phyloP scores from a whole-genome alignment of 2,113 vertebrate species.

The Oophaga pumilio region DNA sequence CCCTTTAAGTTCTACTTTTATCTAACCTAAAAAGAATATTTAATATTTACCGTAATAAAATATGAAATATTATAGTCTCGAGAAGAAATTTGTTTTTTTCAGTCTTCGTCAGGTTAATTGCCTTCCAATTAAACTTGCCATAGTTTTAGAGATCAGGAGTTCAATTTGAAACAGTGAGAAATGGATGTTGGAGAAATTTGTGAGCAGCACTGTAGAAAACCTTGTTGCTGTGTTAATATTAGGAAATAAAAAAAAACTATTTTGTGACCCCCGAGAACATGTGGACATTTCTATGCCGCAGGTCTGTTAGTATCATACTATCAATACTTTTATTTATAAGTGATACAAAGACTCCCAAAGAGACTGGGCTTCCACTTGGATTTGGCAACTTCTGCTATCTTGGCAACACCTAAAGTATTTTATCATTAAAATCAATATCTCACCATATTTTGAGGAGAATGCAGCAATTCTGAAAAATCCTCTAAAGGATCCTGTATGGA shows the following conservation, averaged over 20 bases:
- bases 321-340: not conserved
- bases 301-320: not conserved
- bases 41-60: no score
- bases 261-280: not conserved
- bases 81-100: no score
- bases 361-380: not conserved
- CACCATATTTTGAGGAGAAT: not conserved
- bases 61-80: no score
- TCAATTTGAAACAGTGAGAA: not conserved
- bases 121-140: no score
- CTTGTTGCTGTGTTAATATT: not conserved
- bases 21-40: no score
- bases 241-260: not conserved
- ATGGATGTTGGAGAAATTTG: not conserved
- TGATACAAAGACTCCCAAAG: not conserved
- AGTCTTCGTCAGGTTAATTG: no score
- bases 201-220: not conserved
- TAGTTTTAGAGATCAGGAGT: not conserved
- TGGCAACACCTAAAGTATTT: slow-evolving; percentile 2
- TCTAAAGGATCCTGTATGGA: slow-evolving; percentile 22
- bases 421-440: slow-evolving; percentile 23
- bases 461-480: not conserved
- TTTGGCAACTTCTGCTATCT: not conserved
- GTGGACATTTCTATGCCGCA: not conserved
- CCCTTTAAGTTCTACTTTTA: no score